Base-by-base conservation (phyloP, 1,140 invertebrate species). In the Pantala flavescens region DNA sequence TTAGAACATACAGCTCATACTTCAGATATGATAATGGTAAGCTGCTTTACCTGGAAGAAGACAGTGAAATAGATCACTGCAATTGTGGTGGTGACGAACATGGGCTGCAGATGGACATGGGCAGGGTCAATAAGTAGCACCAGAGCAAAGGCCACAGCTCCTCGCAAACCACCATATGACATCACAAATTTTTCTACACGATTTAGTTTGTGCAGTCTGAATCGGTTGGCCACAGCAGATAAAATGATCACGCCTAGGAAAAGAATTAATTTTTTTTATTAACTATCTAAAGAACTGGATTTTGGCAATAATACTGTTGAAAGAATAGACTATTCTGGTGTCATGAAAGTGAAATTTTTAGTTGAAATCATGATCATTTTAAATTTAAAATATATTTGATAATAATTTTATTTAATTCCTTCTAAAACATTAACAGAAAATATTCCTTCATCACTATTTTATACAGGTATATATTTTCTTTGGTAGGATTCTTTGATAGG, bases 11-110 rank as follows among this genome's bases (percentile, higher is more conserved):
- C n/a, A n/a, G n/a, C n/a, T n/a, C n/a, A n/a, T n/a, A n/a, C n/a
- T n/a, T n/a, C n/a, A n/a, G n/a, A n/a, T n/a, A n/a, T n/a, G n/a
- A n/a, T n/a, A n/a, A n/a, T n/a, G 28, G 28, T 9, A 12, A 42
- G 43, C 14, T 75, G 76, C 77, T 80, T n/a, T 78, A 89, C 88
- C 84, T 90, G 92, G 77, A 98, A 87, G 84, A 99, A 98, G 3
- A 99, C 97, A 16, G 98, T 99, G 85, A 99, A 99, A 82, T 98
- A 98, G 79, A 99, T 94, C 74, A 99, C 94, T 72, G 97, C 91
- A 81, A 99, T 98, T 0, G 97, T 98, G 0, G 97, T 96, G 28
- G 97, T 98, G 49, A 99, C 92, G 83, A 98, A 97, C 90, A 98
- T 97, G 0, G 91, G 90, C 79, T 95, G 92, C 21, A 92, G 83